Evolutionary conservation across 2,113 vertebrate species (phyloP), one percentile per base, ranked within the genome.

Genomic region (Apeltes quadracus): DNA sequence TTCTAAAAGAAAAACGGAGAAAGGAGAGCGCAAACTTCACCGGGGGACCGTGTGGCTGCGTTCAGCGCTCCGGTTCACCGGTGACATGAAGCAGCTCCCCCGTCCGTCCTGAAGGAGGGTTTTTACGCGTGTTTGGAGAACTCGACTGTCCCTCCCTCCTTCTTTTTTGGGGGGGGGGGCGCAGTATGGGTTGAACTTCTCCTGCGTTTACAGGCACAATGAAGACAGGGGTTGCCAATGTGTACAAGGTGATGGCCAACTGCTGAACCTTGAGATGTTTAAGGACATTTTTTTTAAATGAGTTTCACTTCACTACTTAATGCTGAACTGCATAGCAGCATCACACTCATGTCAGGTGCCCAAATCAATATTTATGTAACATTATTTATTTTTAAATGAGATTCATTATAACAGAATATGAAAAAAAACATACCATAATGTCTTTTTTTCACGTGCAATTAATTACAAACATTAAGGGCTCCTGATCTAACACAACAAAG

Each of bases 71-170:
- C 34, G 13, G 23, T 10, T 55, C 36, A 12, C 7, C 2, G 70
- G 13, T 56, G 25, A 51, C 65, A 18, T 36, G 34, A 25, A 18
- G 54, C 22, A 0, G 43, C 53, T 59, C 70, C 44, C 69, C 66
- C 20, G 54, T 75, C 74, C 69, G 76, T 51, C 74, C 67, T 23
- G 74, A 72, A 77, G 76, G 87, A 87, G 75, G 50, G 82, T 72
- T 55, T 50, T 64, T 38, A 22, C 16, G 55, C 50, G 44, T 59
- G 79, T 53, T 46, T 64, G 29, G 38, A 65, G 59, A n/a, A 65
- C 53, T 64, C 57, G 66, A 69, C 64, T 56, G 61, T 44, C 27
- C 32, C 67, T 22, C 22, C 76, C 67, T 43, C 25, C 67, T 32
- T 15, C 76, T 58, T 71, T 82, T 72, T 53, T 56, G 8, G 4